Evolutionary conservation across 2,113 vertebrate genomes (phyloP).

Genomic region (Xyrauchen texanus): DNA sequence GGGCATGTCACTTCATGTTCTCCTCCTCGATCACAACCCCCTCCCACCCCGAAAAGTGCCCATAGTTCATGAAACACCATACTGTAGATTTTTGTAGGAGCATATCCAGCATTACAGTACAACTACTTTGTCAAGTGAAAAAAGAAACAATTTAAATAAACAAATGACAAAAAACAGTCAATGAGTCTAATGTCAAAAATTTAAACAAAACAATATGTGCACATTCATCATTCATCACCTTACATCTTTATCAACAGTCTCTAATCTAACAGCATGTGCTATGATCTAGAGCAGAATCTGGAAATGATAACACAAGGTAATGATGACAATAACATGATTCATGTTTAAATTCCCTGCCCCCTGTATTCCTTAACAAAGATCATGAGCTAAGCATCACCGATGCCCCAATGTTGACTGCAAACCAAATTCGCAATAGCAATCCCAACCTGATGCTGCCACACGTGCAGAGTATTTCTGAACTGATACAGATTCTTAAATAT

Average conservation of each 20-base stretch:
- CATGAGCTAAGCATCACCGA: background rate
- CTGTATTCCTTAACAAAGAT: slow-evolving; percentile 4
- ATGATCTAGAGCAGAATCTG: background rate
- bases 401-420: slow-evolving; percentile 12
- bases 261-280: background rate
- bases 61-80: too few relatives aligned
- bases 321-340: slow-evolving; percentile 46
- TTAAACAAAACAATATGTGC: too few relatives aligned
- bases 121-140: too few relatives aligned
- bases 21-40: too few relatives aligned
- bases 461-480: slow-evolving; percentile 15
- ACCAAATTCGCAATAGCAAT: slow-evolving; percentile 36
- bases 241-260: background rate
- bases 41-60: too few relatives aligned
- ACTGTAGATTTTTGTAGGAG: too few relatives aligned
- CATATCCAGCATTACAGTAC: too few relatives aligned
- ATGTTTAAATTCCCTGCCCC: slow-evolving; percentile 45
- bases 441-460: slow-evolving; percentile 44
- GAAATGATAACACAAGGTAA: slow-evolving; percentile 41
- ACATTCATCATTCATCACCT: background rate
- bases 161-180: too few relatives aligned
- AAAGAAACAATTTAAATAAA: too few relatives aligned
- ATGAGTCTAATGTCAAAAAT: too few relatives aligned
- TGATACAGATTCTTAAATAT: background rate
- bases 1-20: too few relatives aligned